phyloP scores from a whole-genome alignment of 2,888 invertebrate genomes.

The Spilosoma lubricipeda region DNA sequence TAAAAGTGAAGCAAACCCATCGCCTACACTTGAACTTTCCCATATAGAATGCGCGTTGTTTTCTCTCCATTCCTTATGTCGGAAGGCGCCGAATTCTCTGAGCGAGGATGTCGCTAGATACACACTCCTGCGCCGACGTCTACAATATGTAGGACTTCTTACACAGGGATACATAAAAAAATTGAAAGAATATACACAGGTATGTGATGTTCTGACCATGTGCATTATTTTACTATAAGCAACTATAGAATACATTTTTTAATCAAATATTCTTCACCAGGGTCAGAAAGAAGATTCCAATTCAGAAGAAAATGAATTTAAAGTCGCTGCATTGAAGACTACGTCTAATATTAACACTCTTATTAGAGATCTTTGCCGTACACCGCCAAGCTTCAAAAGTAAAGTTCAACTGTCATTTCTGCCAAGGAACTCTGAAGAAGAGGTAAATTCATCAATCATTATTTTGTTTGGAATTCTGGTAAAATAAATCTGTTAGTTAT shows the following conservation, averaged over 20 bases:
- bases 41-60: slow-evolving; percentile 97
- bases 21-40: slow-evolving; percentile 91
- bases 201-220: slow-evolving; percentile 40
- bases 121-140: slow-evolving; percentile 94
- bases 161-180: slow-evolving; percentile 94
- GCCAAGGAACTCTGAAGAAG: slow-evolving; percentile 73
- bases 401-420: slow-evolving; percentile 91
- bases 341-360: slow-evolving; percentile 96
- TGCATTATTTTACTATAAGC: background rate
- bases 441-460: slow-evolving; percentile 57
- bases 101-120: slow-evolving; percentile 90
- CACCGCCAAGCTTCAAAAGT: slow-evolving; percentile 96
- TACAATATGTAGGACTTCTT: slow-evolving; percentile 97
- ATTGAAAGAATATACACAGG: slow-evolving; percentile 87
- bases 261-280: slow-evolving; percentile 60
- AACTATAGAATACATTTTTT: background rate
- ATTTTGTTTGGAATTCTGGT: background rate
- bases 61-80: slow-evolving; percentile 88
- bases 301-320: slow-evolving; percentile 92
- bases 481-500: no score
- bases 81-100: slow-evolving; percentile 91
- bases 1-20: slow-evolving; percentile 68
- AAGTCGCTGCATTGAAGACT: slow-evolving; percentile 93
- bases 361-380: slow-evolving; percentile 97
- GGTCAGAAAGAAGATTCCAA: slow-evolving; percentile 91